A percentile compares a stretch with the other conserved stretches of the same genome.
Evolutionary conservation across 2,797 vertebrate species (phyloP).

Genomic region (Acrossocheilus fasciatus): DNA sequence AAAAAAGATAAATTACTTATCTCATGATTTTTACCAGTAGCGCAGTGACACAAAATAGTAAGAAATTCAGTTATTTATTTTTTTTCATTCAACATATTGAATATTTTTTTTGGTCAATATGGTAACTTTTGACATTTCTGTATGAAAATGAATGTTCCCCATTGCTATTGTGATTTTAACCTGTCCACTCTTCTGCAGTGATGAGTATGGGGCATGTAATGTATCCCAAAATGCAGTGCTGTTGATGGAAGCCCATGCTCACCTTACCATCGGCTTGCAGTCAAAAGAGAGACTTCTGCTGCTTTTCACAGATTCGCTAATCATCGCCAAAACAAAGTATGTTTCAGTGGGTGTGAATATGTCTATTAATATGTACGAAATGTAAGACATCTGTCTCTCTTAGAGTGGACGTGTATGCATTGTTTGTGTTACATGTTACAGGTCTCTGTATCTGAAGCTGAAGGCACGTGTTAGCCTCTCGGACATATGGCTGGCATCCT

Average conservation of each 20-base stretch:
- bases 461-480: constrained; percentile 83
- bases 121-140: neutral
- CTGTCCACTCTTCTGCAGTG: constrained; percentile 62
- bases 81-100: too few species aligned
- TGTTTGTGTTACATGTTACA: constrained; percentile 34
- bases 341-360: constrained; percentile 42
- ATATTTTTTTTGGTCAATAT: too few species aligned
- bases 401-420: neutral
- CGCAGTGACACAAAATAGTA: too few species aligned
- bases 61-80: too few species aligned
- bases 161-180: neutral
- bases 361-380: neutral
- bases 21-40: too few species aligned
- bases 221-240: constrained; percentile 71
- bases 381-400: neutral
- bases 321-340: constrained; percentile 89
- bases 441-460: constrained; percentile 81
- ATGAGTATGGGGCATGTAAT: constrained; percentile 54
- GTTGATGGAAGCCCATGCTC: constrained; percentile 82
- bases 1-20: too few species aligned
- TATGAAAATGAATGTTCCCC: neutral
- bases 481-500: constrained; percentile 85
- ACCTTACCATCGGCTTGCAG: constrained; percentile 85
- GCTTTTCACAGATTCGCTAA: constrained; percentile 84
- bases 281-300: constrained; percentile 88